Conservation (phyloP, 2,113 vertebrate species). For the Acrocephalus kingi region DNA sequence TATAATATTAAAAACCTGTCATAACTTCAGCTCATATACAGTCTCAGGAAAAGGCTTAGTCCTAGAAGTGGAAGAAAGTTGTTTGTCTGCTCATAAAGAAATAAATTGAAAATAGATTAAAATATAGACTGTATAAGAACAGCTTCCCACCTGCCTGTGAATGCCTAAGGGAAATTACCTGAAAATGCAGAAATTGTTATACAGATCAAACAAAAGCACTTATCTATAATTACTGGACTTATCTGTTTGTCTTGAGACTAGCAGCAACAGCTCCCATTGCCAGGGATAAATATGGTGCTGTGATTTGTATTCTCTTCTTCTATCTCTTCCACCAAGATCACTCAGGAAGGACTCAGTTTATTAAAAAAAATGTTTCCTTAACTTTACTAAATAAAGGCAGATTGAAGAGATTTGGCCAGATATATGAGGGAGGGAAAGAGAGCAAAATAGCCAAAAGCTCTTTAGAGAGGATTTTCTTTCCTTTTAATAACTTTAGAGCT, state of each 20-base stretch:
- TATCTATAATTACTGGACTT: constrained; percentile 67
- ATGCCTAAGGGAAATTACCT: constrained; percentile 45
- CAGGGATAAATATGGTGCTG: background rate
- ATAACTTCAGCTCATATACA: background rate
- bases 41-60: background rate
- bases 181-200: constrained; percentile 42
- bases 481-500: constrained; percentile 3
- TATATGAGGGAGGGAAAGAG: background rate
- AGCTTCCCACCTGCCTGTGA: constrained; percentile 10
- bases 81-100: background rate
- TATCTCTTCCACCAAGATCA: background rate
- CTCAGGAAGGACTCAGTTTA: background rate
- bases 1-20: background rate
- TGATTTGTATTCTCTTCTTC: constrained; percentile 13
- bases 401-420: constrained; percentile 12
- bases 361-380: background rate
- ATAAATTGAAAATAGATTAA: constrained; percentile 42
- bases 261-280: background rate
- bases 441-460: background rate
- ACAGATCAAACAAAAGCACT: constrained; percentile 59
- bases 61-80: constrained; percentile 7
- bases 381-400: constrained; percentile 26
- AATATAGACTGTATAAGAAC: background rate
- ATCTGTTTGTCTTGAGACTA: constrained; percentile 30
- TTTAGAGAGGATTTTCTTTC: background rate